Conservation (phyloP, 2,888 invertebrate species). For the Dolomedes plantarius region DNA sequence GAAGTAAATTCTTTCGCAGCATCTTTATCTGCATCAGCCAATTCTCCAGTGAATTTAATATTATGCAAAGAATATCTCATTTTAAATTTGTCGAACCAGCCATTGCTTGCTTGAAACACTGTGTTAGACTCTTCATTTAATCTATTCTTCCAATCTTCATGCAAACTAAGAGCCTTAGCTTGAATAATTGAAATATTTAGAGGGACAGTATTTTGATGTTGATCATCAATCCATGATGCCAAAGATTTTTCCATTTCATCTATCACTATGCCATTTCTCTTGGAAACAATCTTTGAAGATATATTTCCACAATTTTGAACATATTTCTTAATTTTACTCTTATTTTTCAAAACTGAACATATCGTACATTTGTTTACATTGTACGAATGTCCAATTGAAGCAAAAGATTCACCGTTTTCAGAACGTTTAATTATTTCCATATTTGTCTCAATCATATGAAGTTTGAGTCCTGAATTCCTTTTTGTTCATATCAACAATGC, state of each 20-base stretch:
- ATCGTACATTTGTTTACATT: background rate
- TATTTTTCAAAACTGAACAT: slow-evolving; percentile 22
- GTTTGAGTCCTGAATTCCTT: slow-evolving; percentile 1
- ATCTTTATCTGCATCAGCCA: background rate
- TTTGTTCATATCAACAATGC: slow-evolving; percentile 8
- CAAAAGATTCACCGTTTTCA: slow-evolving; percentile 9
- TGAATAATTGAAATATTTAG: slow-evolving; percentile 24
- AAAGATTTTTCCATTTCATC: slow-evolving; percentile 14
- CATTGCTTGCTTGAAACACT: slow-evolving; percentile 70
- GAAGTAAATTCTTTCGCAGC: slow-evolving; percentile 24
- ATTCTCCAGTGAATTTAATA: slow-evolving; percentile 30
- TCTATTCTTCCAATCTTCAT: slow-evolving; percentile 15
- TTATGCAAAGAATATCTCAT: slow-evolving; percentile 37
- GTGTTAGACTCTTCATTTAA: background rate
- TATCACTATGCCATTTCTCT: slow-evolving; percentile 22
- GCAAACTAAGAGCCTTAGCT: slow-evolving; percentile 26
- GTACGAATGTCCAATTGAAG: slow-evolving; percentile 1
- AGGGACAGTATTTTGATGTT: background rate
- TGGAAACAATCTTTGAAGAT: slow-evolving; percentile 1
- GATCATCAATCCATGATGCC: no score
- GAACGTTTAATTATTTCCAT: slow-evolving; percentile 18
- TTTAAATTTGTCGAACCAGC: slow-evolving; percentile 72
- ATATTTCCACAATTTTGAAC: slow-evolving; percentile 22
- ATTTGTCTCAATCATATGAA: slow-evolving; percentile 20
- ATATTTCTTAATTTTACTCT: slow-evolving; percentile 18